Conservation (phyloP, 1,140 invertebrate species). For the Caenorhabditis brenneri region DNA sequence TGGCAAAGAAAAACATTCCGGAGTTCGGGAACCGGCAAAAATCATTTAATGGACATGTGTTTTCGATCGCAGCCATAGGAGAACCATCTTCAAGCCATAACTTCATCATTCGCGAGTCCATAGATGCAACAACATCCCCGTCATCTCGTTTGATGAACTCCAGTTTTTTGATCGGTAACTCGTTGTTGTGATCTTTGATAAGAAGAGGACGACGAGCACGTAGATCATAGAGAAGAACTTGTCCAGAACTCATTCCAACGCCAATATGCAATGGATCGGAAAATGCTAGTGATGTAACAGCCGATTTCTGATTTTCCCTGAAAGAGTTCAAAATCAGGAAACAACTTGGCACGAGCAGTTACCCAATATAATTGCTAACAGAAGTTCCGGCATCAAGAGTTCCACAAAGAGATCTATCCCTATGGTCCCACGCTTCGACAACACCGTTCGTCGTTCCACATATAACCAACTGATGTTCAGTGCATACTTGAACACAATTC, state of each 20-base stretch:
- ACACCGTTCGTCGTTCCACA: conserved; percentile 79
- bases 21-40: conserved; percentile 86
- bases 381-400: conserved; percentile 84
- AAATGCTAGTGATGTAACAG: conserved; percentile 76
- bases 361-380: conserved; percentile 39
- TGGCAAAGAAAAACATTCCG: conserved; percentile 90
- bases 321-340: conserved; percentile 62
- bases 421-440: conserved; percentile 94
- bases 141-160: conserved; percentile 79
- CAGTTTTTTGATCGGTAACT: conserved; percentile 86
- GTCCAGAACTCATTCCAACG: conserved; percentile 87
- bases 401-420: conserved; percentile 79
- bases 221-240: conserved; percentile 89
- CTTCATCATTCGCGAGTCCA: conserved; percentile 89
- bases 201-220: conserved; percentile 85
- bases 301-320: conserved; percentile 78
- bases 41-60: conserved; percentile 83
- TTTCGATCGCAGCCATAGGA: conserved; percentile 89
- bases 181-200: conserved; percentile 93
- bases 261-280: conserved; percentile 82
- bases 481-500: conserved; percentile 87
- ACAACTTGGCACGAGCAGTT: too few species aligned
- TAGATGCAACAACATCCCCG: conserved; percentile 83
- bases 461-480: conserved; percentile 83
- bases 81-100: conserved; percentile 95